Conservation (phyloP, 2,113 vertebrate species). For the Sus scrofa region T2T-Sscrofa CM000819.6:137763501-137764000, state of each 20-base stretch:
- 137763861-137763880: not conserved
- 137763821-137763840: not conserved
- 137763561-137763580: not conserved
- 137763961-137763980: not conserved
- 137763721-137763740: not conserved
- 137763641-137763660: not conserved
- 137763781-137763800: not conserved
- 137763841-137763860: not conserved
- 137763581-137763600: not conserved
- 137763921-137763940: not conserved
- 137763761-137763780: slow-evolving; percentile 33
- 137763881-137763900: not conserved
- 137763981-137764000: not conserved
- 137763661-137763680: not conserved
- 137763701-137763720: not conserved
- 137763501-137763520: not conserved
- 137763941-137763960: not conserved
- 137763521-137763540: not conserved
- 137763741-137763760: slow-evolving; percentile 20
- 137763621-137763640: not conserved
- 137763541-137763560: not conserved
- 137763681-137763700: not conserved
- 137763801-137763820: not conserved
- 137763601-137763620: not conserved
- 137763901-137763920: not conserved